Base-by-base conservation (phyloP, 2,888 invertebrate species). In the Argyra leucocephala region DNA sequence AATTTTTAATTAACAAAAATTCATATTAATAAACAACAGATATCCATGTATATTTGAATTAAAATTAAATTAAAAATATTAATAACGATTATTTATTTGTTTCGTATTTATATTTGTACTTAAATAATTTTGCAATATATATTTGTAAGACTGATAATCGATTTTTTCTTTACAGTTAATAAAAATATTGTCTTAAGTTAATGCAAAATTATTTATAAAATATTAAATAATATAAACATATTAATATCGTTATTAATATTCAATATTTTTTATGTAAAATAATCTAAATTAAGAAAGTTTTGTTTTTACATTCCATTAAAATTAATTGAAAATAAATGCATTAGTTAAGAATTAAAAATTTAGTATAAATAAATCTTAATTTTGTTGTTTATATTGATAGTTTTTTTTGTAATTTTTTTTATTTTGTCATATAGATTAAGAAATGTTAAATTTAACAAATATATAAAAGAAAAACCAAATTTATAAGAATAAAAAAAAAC, bases 231-330 rank as follows among this genome's bases (percentile, higher is more conserved):
- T 48, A n/a, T 48, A 48, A 48, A 48, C 18, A 48, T 12, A n/a
- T 12, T 18, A 12, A 48, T 12, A 48, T 48, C n/a, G n/a, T 48
- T 48, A 15, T 48, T 5, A 48, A 48, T 48, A 18, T 48, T 48
- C 48, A 48, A 48, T 18, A 48, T 15, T 48, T 48, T 48, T 48
- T 48, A n/a, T 48, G 18, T 48, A 12, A n/a, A 48, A 48, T 3
- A 18, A 12, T 18, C 10, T 48, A 48, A 22, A n/a, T 62, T 57
- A 62, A 60, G 57, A 60, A 62, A 62, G 37, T 62, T 31, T 65
- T 62, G 58, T 63, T 62, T 65, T 31, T 63, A 61, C 61, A 61
- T 48, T 21, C 63, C 60, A 65, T 61, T 63, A 36, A 26, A 37
- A 26, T 22, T 26, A 57, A 58, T 37, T 22, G 6, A 59, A 31